Evolutionary conservation across 2,888 invertebrate species (phyloP), one percentile per base, ranked within the genome.

Genomic region (Raillietiella orientalis): DNA sequence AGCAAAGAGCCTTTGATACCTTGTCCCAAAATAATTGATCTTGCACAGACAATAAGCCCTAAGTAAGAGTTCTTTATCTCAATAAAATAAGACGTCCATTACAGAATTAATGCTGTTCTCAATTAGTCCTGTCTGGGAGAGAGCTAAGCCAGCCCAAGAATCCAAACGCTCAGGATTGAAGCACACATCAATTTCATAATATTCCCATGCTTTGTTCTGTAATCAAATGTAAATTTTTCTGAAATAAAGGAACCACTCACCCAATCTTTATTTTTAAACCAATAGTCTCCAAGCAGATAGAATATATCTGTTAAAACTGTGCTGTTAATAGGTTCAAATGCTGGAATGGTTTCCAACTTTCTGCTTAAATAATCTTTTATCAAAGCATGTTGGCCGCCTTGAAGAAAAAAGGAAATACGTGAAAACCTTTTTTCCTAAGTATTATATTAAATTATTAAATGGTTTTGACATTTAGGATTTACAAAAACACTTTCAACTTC

Each of bases 91-190:
- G 4, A 9, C 47, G 5, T 49, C 39, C 43, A 52, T 46, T 39
- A 58, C 55, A 23, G 66, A 70, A 42, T 69, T 75, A 3, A 87
- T 47, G 42, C 65, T 62, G 21, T 61, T 64, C 38, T 77, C 77
- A 28, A 84, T 55, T 38, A 63, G 59, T 29, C 67, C 44, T 35
- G 45, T 47, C 23, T 29, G 28, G 4, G 50, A 45, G 31, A 87
- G 52, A 0, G 79, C 75, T 42, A 84, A 58, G 27, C 72, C 69
- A 2, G 82, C 79, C 87, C 87, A 87, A 0, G 87, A 74, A 48
- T 82, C 77, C 30, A 82, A 57, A 26, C 84, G 56, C 27, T 56
- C 50, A 2, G 64, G 69, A 45, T 70, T 69, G 16, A 72, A 55
- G 33, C 71, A 64, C 14, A 87, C 51, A 47, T 90, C 87, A 36